Conservation (phyloP, 2,797 vertebrate species). For the Chaetodon trifasciatus region DNA sequence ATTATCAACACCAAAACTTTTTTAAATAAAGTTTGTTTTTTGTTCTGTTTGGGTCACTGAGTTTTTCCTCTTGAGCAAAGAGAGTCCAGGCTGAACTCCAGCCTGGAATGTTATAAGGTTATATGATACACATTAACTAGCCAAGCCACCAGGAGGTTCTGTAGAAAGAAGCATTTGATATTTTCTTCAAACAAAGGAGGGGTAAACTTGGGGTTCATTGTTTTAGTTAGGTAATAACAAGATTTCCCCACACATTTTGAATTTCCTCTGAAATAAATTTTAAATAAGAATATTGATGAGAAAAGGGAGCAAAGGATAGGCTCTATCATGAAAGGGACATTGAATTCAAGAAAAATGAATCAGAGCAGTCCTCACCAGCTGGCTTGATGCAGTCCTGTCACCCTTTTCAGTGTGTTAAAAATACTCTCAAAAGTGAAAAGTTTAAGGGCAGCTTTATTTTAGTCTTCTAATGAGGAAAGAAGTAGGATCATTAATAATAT, state of each 20-base stretch:
- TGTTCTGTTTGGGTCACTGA: background rate
- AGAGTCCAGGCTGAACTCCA: conserved; percentile 16
- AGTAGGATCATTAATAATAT: background rate
- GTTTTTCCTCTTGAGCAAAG: conserved; percentile 3
- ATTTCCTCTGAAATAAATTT: background rate
- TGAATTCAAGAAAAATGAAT: background rate
- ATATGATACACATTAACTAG: conserved; percentile 24
- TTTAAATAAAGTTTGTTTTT: conserved; percentile 26
- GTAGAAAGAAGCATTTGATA: conserved; percentile 41
- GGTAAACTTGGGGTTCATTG: background rate
- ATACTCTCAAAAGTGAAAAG: background rate
- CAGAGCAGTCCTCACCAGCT: background rate
- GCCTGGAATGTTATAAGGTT: background rate
- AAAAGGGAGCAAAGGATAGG: background rate
- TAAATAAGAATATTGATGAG: background rate
- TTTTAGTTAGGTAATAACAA: background rate
- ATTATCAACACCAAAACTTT: background rate
- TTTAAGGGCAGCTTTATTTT: background rate
- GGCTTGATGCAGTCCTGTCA: too few species aligned
- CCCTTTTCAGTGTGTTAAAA: too few species aligned
- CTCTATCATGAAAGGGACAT: background rate
- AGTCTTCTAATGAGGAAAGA: too few species aligned
- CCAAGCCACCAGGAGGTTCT: conserved; percentile 1
- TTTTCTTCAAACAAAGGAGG: conserved; percentile 21
- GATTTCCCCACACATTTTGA: conserved; percentile 17